Percentiles rank a stretch among this genome's conserved stretches.
phyloP scores from a whole-genome alignment of 2,797 vertebrate genomes.

The Onychomys leucogaster region DNA sequence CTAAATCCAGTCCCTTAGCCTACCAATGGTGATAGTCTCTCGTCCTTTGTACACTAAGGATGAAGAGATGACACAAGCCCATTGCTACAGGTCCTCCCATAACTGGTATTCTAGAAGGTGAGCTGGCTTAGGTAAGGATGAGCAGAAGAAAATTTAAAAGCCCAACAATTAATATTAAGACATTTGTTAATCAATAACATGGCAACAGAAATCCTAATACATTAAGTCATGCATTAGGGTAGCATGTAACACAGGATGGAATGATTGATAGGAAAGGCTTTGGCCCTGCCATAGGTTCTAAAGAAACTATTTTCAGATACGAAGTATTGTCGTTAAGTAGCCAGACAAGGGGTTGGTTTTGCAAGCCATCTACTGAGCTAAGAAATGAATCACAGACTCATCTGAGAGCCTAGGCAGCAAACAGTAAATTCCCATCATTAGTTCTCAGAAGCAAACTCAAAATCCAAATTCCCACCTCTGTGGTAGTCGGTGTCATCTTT shows the following conservation, averaged over 20 bases:
- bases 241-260: neutral
- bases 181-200: neutral
- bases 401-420: neutral
- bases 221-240: neutral
- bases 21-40: neutral
- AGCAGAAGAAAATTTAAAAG: neutral
- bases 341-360: neutral
- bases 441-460: constrained; percentile 43
- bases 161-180: neutral
- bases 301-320: constrained; percentile 35
- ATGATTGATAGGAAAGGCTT: neutral
- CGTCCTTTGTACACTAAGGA: neutral
- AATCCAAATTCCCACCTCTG: constrained; percentile 41
- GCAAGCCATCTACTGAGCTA: neutral
- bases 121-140: neutral
- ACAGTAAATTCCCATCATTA: constrained; percentile 38
- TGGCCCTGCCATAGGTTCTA: neutral
- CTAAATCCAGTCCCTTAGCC: neutral
- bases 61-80: neutral
- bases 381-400: constrained; percentile 45
- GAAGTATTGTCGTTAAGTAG: neutral
- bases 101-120: neutral
- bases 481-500: neutral
- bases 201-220: neutral
- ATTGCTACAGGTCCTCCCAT: neutral